A percentile compares a stretch with the other conserved stretches of the same genome.
phyloP scores from a whole-genome alignment of 2,113 vertebrate species.

The Ailurus styani region DNA sequence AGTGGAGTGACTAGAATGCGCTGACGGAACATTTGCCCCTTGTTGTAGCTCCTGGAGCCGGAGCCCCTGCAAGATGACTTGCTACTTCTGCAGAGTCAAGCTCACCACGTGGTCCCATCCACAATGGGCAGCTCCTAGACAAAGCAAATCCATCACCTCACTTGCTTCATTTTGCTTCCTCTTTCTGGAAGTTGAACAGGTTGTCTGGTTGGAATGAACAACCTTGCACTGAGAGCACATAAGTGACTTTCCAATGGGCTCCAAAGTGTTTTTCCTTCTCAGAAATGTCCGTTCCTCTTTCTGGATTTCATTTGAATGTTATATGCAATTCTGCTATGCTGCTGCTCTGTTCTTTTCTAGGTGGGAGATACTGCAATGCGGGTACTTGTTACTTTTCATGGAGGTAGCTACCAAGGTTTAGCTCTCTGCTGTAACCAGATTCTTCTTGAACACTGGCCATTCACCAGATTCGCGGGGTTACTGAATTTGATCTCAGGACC shows the following conservation, averaged over 20 bases:
- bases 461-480: background rate
- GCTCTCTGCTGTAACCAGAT: background rate
- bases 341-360: background rate
- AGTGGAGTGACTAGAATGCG: background rate
- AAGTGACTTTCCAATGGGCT: background rate
- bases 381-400: background rate
- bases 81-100: background rate
- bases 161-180: background rate
- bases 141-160: background rate
- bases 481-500: background rate
- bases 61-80: background rate
- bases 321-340: background rate
- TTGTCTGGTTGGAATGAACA: background rate
- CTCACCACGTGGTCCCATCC: background rate
- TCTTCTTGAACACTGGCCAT: background rate
- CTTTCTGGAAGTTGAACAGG: background rate
- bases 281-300: background rate
- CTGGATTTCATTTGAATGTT: background rate
- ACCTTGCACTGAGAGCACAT: background rate
- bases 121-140: background rate
- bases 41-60: background rate
- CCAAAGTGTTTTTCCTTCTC: background rate
- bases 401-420: background rate
- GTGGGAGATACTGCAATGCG: background rate
- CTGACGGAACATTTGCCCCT: conserved; percentile 7